A percentile compares a stretch with the other conserved stretches of the same genome.
Evolutionary conservation across 2,797 vertebrate genomes (phyloP).

Genomic region (Odontamblyopus rebecca): DNA sequence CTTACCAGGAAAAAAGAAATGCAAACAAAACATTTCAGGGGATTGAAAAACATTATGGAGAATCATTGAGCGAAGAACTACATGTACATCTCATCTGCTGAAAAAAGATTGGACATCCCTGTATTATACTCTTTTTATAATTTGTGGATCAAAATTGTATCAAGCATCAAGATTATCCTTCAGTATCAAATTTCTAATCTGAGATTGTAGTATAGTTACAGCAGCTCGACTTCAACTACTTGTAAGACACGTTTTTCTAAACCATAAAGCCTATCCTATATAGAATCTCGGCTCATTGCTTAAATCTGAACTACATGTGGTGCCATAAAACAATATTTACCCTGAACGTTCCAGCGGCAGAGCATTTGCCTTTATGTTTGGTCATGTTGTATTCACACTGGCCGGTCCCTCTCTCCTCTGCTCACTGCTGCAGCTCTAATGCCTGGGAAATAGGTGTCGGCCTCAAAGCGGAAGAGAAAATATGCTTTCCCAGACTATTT

Average conservation of each 20-base stretch:
- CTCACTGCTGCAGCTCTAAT: constrained; percentile 44
- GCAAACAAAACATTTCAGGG: too few relatives aligned
- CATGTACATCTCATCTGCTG: too few relatives aligned
- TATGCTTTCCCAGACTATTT: constrained; percentile 66
- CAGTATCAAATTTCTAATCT: too few relatives aligned
- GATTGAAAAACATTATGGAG: too few relatives aligned
- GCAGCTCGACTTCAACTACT: background rate
- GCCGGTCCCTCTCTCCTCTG: constrained; percentile 40
- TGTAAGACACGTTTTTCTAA: background rate
- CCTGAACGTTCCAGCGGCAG: constrained; percentile 17
- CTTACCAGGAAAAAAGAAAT: too few relatives aligned
- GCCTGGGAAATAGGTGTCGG: constrained; percentile 51
- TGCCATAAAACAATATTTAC: constrained; percentile 21
- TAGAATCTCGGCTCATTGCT: background rate
- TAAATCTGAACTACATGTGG: constrained; percentile 19
- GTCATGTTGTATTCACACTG: constrained; percentile 26
- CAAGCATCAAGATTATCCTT: too few relatives aligned
- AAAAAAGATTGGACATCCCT: too few relatives aligned
- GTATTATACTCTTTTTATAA: too few relatives aligned
- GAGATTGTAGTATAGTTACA: too few relatives aligned
- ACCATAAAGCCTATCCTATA: background rate
- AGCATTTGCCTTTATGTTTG: constrained; percentile 38
- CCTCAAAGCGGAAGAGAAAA: constrained; percentile 68
- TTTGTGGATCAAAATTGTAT: too few relatives aligned
- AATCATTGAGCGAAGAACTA: too few relatives aligned